phyloP scores from a whole-genome alignment of 2,113 vertebrate genomes.

The Grammomys surdaster region DNA sequence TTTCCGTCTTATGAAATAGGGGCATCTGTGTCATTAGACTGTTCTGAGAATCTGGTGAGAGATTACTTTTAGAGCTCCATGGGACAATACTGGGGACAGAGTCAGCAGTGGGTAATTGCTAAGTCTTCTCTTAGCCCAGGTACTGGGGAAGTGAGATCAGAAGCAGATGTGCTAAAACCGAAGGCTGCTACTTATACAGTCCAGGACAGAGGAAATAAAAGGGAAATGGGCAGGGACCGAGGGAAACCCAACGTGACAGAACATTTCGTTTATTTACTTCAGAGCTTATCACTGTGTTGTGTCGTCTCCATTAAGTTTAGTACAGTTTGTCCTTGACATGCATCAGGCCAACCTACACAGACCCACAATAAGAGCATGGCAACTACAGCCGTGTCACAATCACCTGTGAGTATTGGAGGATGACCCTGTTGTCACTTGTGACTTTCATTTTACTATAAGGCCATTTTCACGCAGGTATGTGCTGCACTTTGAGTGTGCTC shows the following conservation, averaged over 20 bases:
- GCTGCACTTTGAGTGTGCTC: background rate
- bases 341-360: background rate
- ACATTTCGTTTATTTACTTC: background rate
- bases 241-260: background rate
- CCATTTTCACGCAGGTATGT: background rate
- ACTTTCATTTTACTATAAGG: background rate
- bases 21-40: background rate
- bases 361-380: background rate
- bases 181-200: too few relatives aligned
- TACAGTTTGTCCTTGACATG: background rate
- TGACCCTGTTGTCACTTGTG: background rate
- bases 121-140: background rate
- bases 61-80: background rate
- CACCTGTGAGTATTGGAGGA: background rate
- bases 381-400: background rate
- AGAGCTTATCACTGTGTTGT: background rate
- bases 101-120: background rate
- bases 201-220: background rate
- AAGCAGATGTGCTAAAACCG: background rate
- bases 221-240: background rate
- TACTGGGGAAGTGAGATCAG: background rate
- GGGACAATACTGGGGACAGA: background rate
- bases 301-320: background rate
- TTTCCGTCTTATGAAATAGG: background rate
- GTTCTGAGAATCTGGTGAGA: background rate